Percentiles rank a stretch among this genome's conserved stretches.
Conservation (phyloP, 2,113 vertebrate genomes). For the Corapipo altera region DNA sequence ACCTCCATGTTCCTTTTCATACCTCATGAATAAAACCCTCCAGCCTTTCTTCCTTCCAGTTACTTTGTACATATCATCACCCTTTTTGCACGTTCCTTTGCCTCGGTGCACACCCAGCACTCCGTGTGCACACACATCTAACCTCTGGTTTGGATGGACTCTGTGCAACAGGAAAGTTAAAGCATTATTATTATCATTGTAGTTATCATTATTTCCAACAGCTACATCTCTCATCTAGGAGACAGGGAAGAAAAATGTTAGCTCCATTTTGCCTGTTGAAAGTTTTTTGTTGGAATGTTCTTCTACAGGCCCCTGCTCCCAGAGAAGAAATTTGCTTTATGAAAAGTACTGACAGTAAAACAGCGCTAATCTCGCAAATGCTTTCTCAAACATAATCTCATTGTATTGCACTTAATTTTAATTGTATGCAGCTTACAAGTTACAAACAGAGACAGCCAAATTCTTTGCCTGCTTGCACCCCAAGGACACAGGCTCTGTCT, state of each 20-base stretch:
- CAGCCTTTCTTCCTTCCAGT: slow-evolving; percentile 15
- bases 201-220: not conserved
- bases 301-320: not conserved
- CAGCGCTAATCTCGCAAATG: not conserved
- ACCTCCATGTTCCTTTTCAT: slow-evolving; percentile 48
- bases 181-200: not conserved
- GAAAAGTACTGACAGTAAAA: not conserved
- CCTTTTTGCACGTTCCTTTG: not conserved
- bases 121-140: not conserved
- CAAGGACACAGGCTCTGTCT: not conserved
- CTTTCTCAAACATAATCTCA: not conserved
- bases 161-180: not conserved
- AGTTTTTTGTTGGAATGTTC: not conserved
- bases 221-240: not conserved
- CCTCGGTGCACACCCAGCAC: not conserved
- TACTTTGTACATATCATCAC: not conserved
- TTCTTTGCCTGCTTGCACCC: not conserved
- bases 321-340: not conserved
- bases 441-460: not conserved
- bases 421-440: not conserved
- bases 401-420: not conserved
- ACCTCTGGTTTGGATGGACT: not conserved
- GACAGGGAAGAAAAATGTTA: not conserved
- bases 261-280: not conserved
- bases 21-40: slow-evolving; percentile 46